Evolutionary conservation across 2,888 invertebrate species (phyloP).

Genomic region (Drosophila algonquin): DNA sequence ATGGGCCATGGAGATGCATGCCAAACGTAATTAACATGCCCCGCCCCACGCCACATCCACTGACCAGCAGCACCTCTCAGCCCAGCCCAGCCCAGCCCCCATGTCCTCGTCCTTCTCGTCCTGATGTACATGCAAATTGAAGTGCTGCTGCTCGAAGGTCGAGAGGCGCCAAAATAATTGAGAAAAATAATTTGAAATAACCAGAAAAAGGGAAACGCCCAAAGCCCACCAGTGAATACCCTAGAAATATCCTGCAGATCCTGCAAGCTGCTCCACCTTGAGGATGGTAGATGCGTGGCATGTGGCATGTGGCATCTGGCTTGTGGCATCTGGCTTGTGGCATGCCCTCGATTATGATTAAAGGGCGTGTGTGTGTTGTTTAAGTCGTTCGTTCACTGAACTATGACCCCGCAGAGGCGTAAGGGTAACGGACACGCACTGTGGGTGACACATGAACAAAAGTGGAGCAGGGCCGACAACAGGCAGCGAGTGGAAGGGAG

Average conservation of each 20-base stretch:
- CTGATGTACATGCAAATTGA: conserved; percentile 36
- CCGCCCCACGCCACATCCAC: neutral
- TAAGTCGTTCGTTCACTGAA: conserved; percentile 3
- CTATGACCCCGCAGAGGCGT: neutral
- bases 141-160: conserved; percentile 1
- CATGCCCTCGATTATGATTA: neutral
- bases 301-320: neutral
- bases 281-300: neutral
- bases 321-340: neutral
- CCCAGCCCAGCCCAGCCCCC: neutral
- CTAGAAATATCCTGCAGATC: neutral
- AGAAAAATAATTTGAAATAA: conserved; percentile 29
- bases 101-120: neutral
- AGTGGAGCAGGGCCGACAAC: conserved; percentile 6
- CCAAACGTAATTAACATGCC: conserved; percentile 14
- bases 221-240: neutral
- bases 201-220: neutral
- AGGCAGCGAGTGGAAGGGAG: too few species aligned
- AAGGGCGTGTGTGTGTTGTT: neutral
- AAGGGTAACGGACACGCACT: neutral
- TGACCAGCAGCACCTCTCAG: too few species aligned
- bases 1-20: neutral
- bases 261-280: neutral
- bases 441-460: conserved; percentile 3
- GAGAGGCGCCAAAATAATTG: conserved; percentile 23